Evolutionary conservation across 2,888 invertebrate genomes (phyloP).

Genomic region (Pandemis cinnamomeana): DNA sequence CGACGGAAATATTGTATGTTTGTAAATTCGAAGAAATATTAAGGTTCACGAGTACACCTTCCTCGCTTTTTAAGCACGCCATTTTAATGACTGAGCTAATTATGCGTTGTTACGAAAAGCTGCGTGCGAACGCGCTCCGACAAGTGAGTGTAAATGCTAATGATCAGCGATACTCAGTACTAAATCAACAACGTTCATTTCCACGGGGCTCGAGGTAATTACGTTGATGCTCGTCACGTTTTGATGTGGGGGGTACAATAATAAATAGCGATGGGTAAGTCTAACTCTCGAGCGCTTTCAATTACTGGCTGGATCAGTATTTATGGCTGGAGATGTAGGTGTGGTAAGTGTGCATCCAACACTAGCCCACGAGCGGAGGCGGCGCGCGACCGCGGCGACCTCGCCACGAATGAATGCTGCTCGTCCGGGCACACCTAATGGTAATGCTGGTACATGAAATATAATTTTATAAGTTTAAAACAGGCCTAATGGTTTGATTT

Average conservation of each 20-base stretch:
- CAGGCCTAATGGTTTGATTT: too few species aligned
- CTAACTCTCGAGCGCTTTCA: slow-evolving; percentile 36
- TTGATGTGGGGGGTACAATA: slow-evolving; percentile 28
- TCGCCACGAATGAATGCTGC: slow-evolving; percentile 68
- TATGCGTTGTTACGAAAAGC: slow-evolving; percentile 8
- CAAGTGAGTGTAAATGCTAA: slow-evolving; percentile 24
- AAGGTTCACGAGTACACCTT: background rate
- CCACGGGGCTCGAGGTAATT: slow-evolving; percentile 20
- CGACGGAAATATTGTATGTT: slow-evolving; percentile 13
- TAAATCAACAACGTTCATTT: slow-evolving; percentile 32
- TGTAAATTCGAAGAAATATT: slow-evolving; percentile 16
- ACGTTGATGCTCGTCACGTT: slow-evolving; percentile 28
- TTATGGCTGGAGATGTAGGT: slow-evolving; percentile 24
- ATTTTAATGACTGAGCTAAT: background rate
- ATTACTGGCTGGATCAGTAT: slow-evolving; percentile 27
- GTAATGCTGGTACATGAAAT: slow-evolving; percentile 3
- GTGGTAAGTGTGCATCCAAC: slow-evolving; percentile 41
- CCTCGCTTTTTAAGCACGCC: background rate
- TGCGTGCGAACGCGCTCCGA: background rate
- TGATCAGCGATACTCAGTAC: slow-evolving; percentile 6
- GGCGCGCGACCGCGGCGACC: slow-evolving; percentile 57
- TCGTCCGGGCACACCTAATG: slow-evolving; percentile 46
- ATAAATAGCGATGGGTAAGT: slow-evolving; percentile 27
- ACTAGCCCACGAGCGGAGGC: slow-evolving; percentile 30
- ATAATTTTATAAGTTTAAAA: slow-evolving; percentile 7